Base-by-base conservation (phyloP, 23 tunicate genomes). In the Trididemnum nubilum region DNA sequence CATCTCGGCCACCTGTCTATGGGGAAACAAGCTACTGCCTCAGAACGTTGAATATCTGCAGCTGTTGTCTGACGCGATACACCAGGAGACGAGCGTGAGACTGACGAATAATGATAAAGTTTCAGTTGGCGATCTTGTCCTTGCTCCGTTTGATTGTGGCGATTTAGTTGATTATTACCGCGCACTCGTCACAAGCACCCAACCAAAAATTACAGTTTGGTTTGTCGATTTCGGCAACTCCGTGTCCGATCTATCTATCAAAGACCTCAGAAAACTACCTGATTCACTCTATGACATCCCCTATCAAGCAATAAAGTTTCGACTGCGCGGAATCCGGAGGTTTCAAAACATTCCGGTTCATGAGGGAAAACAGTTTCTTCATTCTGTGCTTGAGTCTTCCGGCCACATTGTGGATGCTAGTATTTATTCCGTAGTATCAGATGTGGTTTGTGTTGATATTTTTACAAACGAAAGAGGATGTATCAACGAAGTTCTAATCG, bases 151-250 rank as follows among this genome's bases (percentile, higher is more conserved):
- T 58, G 65, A 76, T 38, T 87, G 82, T 77, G 86, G 93, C 0
- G 15, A 74, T 21, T 57, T 25, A 2, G 70, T 52, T 9, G 64
- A 65, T 36, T 80, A 78, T 66, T 90, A 90, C 39, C 72, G 96
- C 28, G 89, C 86, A 7, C 35, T 90, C 26, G 35, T 81, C 24
- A 51, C 59, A 19, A 71, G 78, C 31, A 36, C n/a, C 32, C 63
- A 38, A 19, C 76, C 85, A 2, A 57, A 35, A 30, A 72, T 80
- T 36, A 34, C 54, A 74, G 78, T 90, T 40, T 85, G 83, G 75
- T 90, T 85, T 57, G 96, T 90, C 60, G 96, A 90, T 52, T 90
- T 82, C 66, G 96, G 96, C n/a, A 90, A 90, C 57, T 30, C 71
- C 34, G 51, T 30, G 0, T 35, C 67, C 1, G 73, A 79, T 26